Conservation (phyloP, 2,797 vertebrate species). For the Rhinogobio ventralis region DNA sequence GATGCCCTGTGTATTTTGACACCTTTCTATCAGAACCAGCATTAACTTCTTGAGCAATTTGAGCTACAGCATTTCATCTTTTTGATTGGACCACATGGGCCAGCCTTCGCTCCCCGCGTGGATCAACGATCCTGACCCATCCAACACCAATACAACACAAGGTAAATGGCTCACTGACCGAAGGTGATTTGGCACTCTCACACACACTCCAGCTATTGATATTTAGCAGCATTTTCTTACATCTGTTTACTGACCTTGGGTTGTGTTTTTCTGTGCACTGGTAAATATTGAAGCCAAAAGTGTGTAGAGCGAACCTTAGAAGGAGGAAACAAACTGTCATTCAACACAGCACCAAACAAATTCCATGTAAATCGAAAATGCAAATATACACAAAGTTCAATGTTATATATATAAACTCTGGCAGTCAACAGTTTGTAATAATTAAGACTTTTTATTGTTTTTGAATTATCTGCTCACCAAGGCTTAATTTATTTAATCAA, state of each 20-base stretch:
- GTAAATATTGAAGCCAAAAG: not conserved
- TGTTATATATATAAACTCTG: not conserved
- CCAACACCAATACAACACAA: not conserved
- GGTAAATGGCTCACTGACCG: not conserved
- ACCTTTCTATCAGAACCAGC: too few species aligned
- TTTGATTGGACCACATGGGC: too few species aligned
- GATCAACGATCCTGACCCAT: not conserved
- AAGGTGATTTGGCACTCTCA: not conserved
- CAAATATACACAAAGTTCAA: not conserved
- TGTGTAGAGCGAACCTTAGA: conserved; percentile 3
- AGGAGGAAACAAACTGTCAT: not conserved
- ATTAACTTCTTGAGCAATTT: too few species aligned
- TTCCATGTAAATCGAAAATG: not conserved
- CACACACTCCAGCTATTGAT: not conserved
- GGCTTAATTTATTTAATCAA: not conserved
- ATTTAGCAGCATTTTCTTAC: not conserved
- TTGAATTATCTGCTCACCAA: not conserved
- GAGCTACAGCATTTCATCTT: too few species aligned
- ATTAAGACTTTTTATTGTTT: not conserved
- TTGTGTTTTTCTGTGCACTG: not conserved
- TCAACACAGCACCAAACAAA: not conserved
- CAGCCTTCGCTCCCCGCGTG: too few species aligned
- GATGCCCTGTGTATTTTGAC: too few species aligned
- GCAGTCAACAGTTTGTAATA: too few species aligned
- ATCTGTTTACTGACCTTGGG: conserved; percentile 29